Conservation (phyloP, 1,140 invertebrate species). For the Pectinophora gossypiella region DNA sequence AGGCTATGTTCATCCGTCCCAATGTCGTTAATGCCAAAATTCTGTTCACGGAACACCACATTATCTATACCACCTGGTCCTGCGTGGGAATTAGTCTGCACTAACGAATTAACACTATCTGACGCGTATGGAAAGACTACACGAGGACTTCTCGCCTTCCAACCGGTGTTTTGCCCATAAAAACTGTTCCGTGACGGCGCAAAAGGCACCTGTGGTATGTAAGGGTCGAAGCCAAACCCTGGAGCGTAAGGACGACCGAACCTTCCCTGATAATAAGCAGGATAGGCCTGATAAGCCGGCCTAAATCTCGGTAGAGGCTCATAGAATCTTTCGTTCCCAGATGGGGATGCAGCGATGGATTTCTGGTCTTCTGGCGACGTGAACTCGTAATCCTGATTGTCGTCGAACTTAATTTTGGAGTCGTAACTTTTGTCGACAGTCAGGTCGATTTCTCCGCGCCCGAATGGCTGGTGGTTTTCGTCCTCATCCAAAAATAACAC, state of each 20-base stretch:
- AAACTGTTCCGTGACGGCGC: slow-evolving; percentile 48
- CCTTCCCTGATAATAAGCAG: slow-evolving; percentile 54
- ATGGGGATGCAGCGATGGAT: slow-evolving; percentile 26
- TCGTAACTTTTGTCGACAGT: slow-evolving; percentile 34
- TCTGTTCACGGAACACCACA: slow-evolving; percentile 78
- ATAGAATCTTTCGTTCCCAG: slow-evolving; percentile 53
- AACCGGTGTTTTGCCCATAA: slow-evolving; percentile 34
- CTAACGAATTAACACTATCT: slow-evolving; percentile 51
- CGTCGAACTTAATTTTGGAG: slow-evolving; percentile 59
- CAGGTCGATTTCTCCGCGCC: slow-evolving; percentile 57
- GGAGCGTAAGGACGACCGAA: slow-evolving; percentile 55
- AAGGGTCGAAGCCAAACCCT: slow-evolving; percentile 46
- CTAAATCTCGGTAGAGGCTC: slow-evolving; percentile 40
- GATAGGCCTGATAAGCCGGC: slow-evolving; percentile 28
- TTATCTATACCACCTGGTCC: slow-evolving; percentile 66
- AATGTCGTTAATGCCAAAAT: slow-evolving; percentile 75
- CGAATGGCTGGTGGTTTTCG: slow-evolving; percentile 41
- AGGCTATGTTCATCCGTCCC: slow-evolving; percentile 73
- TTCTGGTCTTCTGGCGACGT: slow-evolving; percentile 40
- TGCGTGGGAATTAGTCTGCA: slow-evolving; percentile 70
- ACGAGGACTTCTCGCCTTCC: slow-evolving; percentile 75
- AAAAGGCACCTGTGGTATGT: slow-evolving; percentile 24
- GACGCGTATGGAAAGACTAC: slow-evolving; percentile 76
- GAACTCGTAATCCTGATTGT: slow-evolving; percentile 54
- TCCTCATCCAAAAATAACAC: slow-evolving; percentile 58